These are phyloP conservation scores for Lasioglossum lativentre DNA, from an alignment of 2,888 invertebrate species.

Conservation along the genomic window DNA sequence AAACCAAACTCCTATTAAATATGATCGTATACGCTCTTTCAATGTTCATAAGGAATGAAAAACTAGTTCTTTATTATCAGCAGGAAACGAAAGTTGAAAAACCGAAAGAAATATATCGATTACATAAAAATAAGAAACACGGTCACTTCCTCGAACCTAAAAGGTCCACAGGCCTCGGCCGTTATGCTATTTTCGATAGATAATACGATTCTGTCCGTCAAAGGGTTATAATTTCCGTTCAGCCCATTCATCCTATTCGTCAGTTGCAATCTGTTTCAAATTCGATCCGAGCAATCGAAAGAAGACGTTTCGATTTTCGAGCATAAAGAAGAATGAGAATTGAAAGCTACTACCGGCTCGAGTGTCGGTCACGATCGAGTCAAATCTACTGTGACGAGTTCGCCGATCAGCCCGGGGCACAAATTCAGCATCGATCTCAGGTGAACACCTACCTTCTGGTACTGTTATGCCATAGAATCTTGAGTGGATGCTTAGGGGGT, in stretches of 20 bases:
- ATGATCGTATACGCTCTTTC: too few species aligned
- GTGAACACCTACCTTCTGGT: slow-evolving; percentile 50
- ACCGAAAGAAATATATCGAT: not conserved
- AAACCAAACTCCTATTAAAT: too few species aligned
- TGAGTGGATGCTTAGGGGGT: slow-evolving; percentile 22
- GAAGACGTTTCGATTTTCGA: slow-evolving; percentile 57
- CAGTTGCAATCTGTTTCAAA: slow-evolving; percentile 40
- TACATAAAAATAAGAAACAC: not conserved
- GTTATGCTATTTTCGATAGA: not conserved
- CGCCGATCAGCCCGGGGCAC: slow-evolving; percentile 60
- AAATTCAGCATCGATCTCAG: slow-evolving; percentile 50
- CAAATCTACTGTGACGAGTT: slow-evolving; percentile 70
- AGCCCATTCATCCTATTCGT: slow-evolving; percentile 4
- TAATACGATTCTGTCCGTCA: not conserved
- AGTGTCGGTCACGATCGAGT: slow-evolving; percentile 66
- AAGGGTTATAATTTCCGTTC: slow-evolving; percentile 23
- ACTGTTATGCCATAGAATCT: slow-evolving; percentile 53
- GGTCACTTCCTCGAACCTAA: not conserved
- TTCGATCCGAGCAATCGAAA: slow-evolving; percentile 51
- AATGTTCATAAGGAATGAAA: too few species aligned
- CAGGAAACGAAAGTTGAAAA: not conserved
- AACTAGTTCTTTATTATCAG: not conserved
- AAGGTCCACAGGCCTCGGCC: not conserved
- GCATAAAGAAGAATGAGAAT: slow-evolving; percentile 59
- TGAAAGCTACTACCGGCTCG: slow-evolving; percentile 57